These are phyloP conservation scores for Lycocerus yunnanus DNA, from an alignment of 2,888 invertebrate genomes.

Conservation along the genomic window DNA sequence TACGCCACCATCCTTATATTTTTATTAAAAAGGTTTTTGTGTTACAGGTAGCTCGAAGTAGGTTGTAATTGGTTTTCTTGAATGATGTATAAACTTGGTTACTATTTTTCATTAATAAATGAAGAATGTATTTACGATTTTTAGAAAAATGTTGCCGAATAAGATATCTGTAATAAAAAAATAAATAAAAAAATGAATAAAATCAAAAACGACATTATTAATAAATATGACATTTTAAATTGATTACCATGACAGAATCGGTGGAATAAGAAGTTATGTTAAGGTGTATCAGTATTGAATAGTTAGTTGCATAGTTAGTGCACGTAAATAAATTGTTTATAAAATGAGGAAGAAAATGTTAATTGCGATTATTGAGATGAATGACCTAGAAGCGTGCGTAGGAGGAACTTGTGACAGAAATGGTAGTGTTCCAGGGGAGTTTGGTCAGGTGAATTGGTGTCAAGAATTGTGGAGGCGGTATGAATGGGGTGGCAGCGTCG, in stretches of 20 bases:
- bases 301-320: not conserved
- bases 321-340: not conserved
- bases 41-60: not conserved
- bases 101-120: not conserved
- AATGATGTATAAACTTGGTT: not conserved
- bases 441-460: constrained; percentile 30
- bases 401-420: constrained; percentile 13
- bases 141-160: not conserved
- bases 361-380: constrained; percentile 12
- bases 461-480: constrained; percentile 28
- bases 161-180: too few relatives aligned
- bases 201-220: too few relatives aligned
- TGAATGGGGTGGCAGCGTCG: constrained; percentile 34
- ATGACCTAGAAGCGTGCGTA: constrained; percentile 27
- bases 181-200: too few relatives aligned
- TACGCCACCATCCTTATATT: not conserved
- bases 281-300: too few relatives aligned
- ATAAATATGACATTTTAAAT: too few relatives aligned
- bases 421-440: constrained; percentile 15
- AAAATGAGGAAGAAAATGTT: not conserved
- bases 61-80: not conserved
- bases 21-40: not conserved
- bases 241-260: too few relatives aligned
- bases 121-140: not conserved
- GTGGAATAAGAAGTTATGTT: too few relatives aligned